Evolutionary conservation across 2,888 invertebrate species (phyloP).

Genomic region (Acanthopleura granulata): DNA sequence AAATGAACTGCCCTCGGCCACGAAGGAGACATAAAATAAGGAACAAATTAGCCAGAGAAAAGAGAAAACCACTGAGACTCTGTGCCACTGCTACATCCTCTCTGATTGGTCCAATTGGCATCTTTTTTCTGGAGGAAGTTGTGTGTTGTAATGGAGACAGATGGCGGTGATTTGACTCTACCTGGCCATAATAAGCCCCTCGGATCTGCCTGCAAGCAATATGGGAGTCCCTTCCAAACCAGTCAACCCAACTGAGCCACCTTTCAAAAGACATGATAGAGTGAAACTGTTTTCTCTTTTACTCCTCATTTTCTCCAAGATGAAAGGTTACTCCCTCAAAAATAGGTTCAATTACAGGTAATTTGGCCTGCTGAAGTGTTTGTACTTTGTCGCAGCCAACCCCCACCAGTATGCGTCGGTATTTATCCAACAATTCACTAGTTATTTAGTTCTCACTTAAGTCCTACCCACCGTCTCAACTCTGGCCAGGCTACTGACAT

Average conservation of each 20-base stretch:
- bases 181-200: neutral
- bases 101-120: conserved; percentile 7
- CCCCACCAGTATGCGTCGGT: no score
- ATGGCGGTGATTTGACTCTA: conserved; percentile 1
- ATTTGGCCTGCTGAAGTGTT: conserved; percentile 1
- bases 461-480: no score
- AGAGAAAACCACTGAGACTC: conserved; percentile 7
- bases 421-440: no score
- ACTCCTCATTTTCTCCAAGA: no score
- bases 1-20: conserved; percentile 5
- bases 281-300: no score
- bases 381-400: neutral
- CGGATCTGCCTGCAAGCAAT: no score
- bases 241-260: no score
- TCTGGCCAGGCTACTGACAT: no score
- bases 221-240: no score
- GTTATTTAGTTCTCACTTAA: no score
- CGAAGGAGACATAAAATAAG: conserved; percentile 7
- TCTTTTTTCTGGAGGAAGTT: neutral
- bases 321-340: no score
- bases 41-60: conserved; percentile 5
- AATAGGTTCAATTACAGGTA: conserved; percentile 13
- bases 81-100: conserved; percentile 4
- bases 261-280: no score
- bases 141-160: conserved; percentile 4